phyloP scores from a whole-genome alignment of 2,797 vertebrate genomes.

The Nyctibius grandis region DNA sequence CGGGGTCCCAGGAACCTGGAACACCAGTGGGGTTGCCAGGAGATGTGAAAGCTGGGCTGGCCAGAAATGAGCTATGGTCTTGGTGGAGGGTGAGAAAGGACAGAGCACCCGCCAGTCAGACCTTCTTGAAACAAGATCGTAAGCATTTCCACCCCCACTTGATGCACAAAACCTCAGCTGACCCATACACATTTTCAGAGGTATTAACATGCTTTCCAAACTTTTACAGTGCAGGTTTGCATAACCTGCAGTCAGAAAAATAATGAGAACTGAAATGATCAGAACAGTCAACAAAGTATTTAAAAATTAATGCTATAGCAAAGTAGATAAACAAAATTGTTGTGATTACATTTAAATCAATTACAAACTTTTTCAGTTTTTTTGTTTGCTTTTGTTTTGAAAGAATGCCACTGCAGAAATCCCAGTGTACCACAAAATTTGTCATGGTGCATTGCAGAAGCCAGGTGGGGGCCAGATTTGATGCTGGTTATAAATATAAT shows the following conservation, averaged over 20 bases:
- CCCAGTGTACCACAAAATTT: not conserved
- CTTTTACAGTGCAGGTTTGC: not conserved
- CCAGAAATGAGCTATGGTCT: not conserved
- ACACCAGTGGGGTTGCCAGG: accelerated
- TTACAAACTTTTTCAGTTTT: not conserved
- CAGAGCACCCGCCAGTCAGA: not conserved
- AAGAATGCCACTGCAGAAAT: not conserved
- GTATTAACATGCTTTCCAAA: not conserved
- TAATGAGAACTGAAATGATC: not conserved
- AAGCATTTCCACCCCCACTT: not conserved
- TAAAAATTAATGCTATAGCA: not conserved
- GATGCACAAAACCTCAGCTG: not conserved
- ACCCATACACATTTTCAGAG: not conserved
- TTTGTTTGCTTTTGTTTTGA: not conserved
- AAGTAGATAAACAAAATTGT: not conserved
- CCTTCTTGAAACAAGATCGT: not conserved
- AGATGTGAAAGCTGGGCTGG: not conserved
- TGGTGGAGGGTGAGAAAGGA: not conserved
- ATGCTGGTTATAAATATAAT: not conserved
- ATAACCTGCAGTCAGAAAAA: not conserved
- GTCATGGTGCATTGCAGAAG: not conserved
- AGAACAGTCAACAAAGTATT: not conserved
- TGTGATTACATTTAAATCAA: not conserved
- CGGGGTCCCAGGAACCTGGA: not conserved
- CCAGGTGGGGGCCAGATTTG: not conserved